Conservation (phyloP, 2,888 invertebrate genomes). For the Erebia aethiops region DNA sequence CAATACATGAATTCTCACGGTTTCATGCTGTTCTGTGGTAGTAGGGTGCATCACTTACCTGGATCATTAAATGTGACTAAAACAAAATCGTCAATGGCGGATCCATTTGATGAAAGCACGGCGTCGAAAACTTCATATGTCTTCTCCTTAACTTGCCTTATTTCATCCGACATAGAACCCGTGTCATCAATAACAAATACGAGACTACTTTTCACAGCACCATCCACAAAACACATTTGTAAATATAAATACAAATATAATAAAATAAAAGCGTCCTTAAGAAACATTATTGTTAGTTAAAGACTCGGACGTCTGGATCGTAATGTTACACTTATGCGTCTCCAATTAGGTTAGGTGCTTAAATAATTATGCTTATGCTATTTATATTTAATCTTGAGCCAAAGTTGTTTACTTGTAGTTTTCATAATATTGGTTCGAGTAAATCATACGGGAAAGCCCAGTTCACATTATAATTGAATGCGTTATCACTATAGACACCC, state of each 20-base stretch:
- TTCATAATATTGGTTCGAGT: no score
- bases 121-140: constrained; percentile 59
- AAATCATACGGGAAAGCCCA: no score
- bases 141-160: constrained; percentile 53
- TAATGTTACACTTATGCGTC: constrained; percentile 6
- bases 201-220: constrained; percentile 54
- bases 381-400: no score
- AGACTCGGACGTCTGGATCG: not conserved
- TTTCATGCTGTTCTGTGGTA: no score
- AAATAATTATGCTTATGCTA: no score
- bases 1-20: no score
- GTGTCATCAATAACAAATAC: constrained; percentile 67
- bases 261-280: not conserved
- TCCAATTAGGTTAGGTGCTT: not conserved
- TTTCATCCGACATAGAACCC: constrained; percentile 59
- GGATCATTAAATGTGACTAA: constrained; percentile 69
- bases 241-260: not conserved
- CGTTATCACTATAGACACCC: no score
- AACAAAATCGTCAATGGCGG: constrained; percentile 62
- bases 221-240: not conserved
- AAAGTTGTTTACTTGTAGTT: no score
- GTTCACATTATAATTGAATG: no score
- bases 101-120: constrained; percentile 51
- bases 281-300: not conserved
- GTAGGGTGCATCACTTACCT: constrained; percentile 47